Evolutionary conservation across 2,888 invertebrate species (phyloP).

Genomic region (Phyto melanocephala): DNA sequence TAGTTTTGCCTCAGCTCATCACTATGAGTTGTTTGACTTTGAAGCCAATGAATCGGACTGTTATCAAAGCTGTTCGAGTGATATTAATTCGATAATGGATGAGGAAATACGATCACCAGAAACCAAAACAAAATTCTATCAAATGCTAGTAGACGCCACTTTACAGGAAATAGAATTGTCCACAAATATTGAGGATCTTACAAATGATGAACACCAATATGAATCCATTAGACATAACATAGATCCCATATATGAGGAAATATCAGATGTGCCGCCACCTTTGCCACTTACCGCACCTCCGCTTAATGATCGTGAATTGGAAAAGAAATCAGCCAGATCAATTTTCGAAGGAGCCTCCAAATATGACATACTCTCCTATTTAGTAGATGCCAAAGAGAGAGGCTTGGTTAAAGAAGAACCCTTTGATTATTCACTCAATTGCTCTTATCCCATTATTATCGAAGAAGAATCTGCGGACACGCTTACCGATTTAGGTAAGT

Average conservation of each 20-base stretch:
- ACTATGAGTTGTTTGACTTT: conserved; percentile 86
- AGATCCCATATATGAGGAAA: conserved; percentile 90
- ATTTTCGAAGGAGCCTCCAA: conserved; percentile 91
- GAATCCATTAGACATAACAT: conserved; percentile 83
- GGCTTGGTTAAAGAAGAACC: conserved; percentile 85
- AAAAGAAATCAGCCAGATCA: conserved; percentile 83
- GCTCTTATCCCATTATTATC: conserved; percentile 80
- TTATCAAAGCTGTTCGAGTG: conserved; percentile 85
- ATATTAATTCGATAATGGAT: conserved; percentile 84
- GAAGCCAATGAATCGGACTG: conserved; percentile 84
- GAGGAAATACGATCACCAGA: conserved; percentile 75
- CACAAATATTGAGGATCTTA: conserved; percentile 80
- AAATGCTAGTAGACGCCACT: conserved; percentile 85
- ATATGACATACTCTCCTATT: conserved; percentile 92
- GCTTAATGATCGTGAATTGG: conserved; percentile 84
- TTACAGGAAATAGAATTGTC: conserved; percentile 84
- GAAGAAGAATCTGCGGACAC: conserved; percentile 83
- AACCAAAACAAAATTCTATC: conserved; percentile 86
- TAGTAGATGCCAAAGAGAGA: conserved; percentile 91
- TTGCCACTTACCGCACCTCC: conserved; percentile 89
- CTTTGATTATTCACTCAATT: conserved; percentile 83
- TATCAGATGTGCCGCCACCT: conserved; percentile 87
- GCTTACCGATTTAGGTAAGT: conserved; percentile 80
- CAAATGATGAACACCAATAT: conserved; percentile 86
- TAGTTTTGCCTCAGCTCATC: conserved; percentile 82